Evolutionary conservation across 1,140 invertebrate genomes (phyloP).

Genomic region (Papilio glaucus): DNA sequence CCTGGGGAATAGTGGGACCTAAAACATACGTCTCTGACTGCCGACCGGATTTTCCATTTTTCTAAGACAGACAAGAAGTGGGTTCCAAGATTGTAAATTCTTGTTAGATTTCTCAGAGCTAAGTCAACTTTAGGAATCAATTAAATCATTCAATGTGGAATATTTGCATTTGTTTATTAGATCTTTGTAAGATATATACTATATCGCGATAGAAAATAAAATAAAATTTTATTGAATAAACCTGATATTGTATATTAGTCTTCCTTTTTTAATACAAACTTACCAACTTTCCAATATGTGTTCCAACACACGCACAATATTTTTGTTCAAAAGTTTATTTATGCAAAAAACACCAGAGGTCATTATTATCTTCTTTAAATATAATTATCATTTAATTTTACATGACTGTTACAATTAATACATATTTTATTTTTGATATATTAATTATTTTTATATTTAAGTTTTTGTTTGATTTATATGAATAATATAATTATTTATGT

Average conservation of each 20-base stretch:
- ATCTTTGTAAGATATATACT: neutral
- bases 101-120: too few species aligned
- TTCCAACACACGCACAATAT: neutral
- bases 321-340: neutral
- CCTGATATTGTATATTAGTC: too few species aligned
- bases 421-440: neutral
- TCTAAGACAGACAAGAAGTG: too few species aligned
- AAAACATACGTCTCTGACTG: too few species aligned
- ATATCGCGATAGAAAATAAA: neutral
- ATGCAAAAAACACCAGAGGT: neutral
- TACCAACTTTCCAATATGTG: too few species aligned
- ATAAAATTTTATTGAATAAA: neutral
- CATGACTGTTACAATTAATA: neutral
- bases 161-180: neutral
- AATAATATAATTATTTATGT: neutral
- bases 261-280: too few species aligned
- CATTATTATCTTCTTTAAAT: neutral
- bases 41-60: too few species aligned
- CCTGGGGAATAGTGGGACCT: too few species aligned
- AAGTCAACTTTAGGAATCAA: too few species aligned
- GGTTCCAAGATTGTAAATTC: too few species aligned
- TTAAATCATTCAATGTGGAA: neutral
- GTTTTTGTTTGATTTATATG: slow-evolving; percentile 1
- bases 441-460: slow-evolving; percentile 3
- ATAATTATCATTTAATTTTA: neutral